Evolutionary conservation across 2,113 vertebrate genomes (phyloP), one percentile per base, ranked within the genome.

Genomic region (Pelobates fuscus): DNA sequence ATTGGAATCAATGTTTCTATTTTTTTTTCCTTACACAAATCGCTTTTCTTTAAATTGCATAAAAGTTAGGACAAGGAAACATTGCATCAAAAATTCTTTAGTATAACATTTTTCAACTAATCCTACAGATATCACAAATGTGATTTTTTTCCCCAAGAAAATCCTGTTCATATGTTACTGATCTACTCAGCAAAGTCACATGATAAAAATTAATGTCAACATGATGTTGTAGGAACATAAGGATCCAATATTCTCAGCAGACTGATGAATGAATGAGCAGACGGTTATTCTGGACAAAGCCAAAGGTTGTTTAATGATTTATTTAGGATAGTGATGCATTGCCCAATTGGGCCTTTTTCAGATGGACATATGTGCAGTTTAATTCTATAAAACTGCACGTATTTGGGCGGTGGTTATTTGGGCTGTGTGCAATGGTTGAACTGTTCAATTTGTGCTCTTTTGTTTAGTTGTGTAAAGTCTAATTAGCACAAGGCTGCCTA

Each of bases 281-380:
- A 68, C 43, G 18, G 72, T 20, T 44, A 59, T 43, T 58, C 18
- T 59, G 37, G 72, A 46, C 64, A 77, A 52, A 52, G 64, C 73
- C 55, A 77, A 67, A 25, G 12, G n/a, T 61, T 32, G 41, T 68
- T 68, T 61, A 67, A 76, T 67, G 64, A 77, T 77, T 68, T 61
- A 77, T 77, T 68, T 58, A 60, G 55, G 44, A 68, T 62, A 58
- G 59, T 63, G 59, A 20, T 63, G 32, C 37, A 63, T 20, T 63
- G 70, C 63, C 70, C 59, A 62, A 63, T 41, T 49, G 24, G 55
- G 55, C 26, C 21, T 2, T 61, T 60, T 41, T 66, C 17, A 77
- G 65, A 52, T 58, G 46, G 68, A 27, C 55, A 77, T 77, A 77
- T 67, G 73, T 46, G 41, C 25, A 20, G 24, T 6, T 14, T n/a